Percentiles rank a stretch among this genome's conserved stretches.
phyloP scores from a whole-genome alignment of 2,888 invertebrate genomes.

The Vesta saturnalis region DNA sequence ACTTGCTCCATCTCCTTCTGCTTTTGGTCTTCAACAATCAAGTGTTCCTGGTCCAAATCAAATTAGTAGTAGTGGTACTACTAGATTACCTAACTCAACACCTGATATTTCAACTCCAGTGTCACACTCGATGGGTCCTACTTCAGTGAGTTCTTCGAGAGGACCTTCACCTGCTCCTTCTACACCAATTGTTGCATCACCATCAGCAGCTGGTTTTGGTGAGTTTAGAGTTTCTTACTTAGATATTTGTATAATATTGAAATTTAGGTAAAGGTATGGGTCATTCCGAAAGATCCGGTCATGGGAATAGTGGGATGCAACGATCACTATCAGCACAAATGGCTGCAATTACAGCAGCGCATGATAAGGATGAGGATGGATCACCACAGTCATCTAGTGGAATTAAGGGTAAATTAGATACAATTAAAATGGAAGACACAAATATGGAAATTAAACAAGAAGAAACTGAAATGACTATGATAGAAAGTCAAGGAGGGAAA shows the following conservation, averaged over 20 bases:
- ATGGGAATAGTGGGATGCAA: slow-evolving; percentile 40
- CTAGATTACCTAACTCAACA: slow-evolving; percentile 48
- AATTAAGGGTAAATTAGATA: slow-evolving; percentile 72
- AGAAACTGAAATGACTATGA: slow-evolving; percentile 65
- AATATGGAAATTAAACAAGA: slow-evolving; percentile 73
- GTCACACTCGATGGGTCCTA: slow-evolving; percentile 68
- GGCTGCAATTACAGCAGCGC: slow-evolving; percentile 77
- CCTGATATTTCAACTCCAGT: slow-evolving; percentile 68
- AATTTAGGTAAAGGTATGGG: slow-evolving; percentile 63
- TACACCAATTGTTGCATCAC: slow-evolving; percentile 59
- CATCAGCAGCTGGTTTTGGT: slow-evolving; percentile 62
- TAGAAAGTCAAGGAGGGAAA: slow-evolving; percentile 63
- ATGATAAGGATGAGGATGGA: slow-evolving; percentile 72
- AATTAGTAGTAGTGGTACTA: slow-evolving; percentile 56
- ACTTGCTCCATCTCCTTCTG: slow-evolving; percentile 61
- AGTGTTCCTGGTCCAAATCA: slow-evolving; percentile 57
- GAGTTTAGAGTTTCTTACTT: slow-evolving; percentile 33
- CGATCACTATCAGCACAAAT: slow-evolving; percentile 74
- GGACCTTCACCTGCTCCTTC: slow-evolving; percentile 67
- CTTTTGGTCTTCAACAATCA: slow-evolving; percentile 53
- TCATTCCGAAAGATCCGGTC: slow-evolving; percentile 65
- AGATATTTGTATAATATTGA: background rate
- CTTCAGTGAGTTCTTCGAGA: slow-evolving; percentile 70
- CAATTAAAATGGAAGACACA: slow-evolving; percentile 71
- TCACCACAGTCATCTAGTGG: slow-evolving; percentile 67